Evolutionary conservation across 1,140 invertebrate genomes (phyloP).

Genomic region (Cryptotermes secundus): DNA sequence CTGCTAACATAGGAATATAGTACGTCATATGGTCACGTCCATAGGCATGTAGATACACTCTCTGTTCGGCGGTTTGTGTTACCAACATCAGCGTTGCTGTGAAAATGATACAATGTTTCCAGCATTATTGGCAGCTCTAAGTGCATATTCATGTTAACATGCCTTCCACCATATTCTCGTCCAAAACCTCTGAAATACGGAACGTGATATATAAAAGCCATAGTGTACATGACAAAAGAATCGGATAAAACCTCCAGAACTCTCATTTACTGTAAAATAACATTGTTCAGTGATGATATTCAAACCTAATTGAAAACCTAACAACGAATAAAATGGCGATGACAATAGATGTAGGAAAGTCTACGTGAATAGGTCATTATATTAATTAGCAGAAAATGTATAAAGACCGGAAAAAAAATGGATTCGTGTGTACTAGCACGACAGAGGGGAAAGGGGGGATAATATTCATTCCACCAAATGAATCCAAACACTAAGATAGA

Average conservation of each 20-base stretch:
- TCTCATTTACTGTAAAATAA: not conserved
- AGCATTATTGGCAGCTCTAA: conserved; percentile 11
- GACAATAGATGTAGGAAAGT: not conserved
- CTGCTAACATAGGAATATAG: not conserved
- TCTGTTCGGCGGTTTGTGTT: not conserved
- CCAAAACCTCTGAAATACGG: not conserved
- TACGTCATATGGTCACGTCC: not conserved
- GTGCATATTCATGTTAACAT: conserved; percentile 4
- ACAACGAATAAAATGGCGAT: not conserved
- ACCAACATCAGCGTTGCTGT: not conserved
- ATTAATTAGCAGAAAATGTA: no score
- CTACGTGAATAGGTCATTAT: no score
- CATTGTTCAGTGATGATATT: not conserved
- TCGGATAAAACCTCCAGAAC: not conserved
- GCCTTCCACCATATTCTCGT: not conserved
- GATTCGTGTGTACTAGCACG: no score
- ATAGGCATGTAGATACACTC: not conserved
- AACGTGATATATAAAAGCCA: not conserved
- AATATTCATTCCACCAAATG: no score
- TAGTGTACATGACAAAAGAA: not conserved
- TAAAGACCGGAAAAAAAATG: no score
- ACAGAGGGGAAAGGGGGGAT: no score
- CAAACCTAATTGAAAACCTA: not conserved
- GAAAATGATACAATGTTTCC: not conserved
- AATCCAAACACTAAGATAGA: no score